These are phyloP conservation scores for Crambe crambe DNA, from an alignment of 37 sponge, comb jelly and placozoan species.

Conservation along the genomic window DNA sequence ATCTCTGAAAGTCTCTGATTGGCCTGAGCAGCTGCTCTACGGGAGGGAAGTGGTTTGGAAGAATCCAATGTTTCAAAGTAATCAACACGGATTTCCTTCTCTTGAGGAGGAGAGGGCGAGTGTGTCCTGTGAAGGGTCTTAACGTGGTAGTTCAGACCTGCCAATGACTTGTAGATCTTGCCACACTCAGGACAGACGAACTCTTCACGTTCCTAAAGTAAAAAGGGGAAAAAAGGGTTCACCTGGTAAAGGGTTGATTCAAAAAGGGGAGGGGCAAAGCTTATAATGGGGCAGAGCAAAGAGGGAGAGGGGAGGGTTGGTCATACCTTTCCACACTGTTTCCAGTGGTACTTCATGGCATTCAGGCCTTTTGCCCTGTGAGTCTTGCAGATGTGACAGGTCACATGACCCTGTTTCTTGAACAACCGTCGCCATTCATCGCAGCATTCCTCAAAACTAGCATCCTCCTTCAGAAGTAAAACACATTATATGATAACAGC, in stretches of 20 bases:
- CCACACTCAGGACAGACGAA: conserved; percentile 46
- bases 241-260: neutral
- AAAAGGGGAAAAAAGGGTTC: neutral
- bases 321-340: conserved; percentile 57
- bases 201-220: neutral
- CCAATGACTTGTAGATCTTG: conserved; percentile 44
- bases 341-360: conserved; percentile 66
- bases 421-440: conserved; percentile 25
- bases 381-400: conserved; percentile 28
- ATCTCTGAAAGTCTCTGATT: neutral
- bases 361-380: conserved; percentile 41
- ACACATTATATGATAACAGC: too few relatives aligned
- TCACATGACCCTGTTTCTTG: conserved; percentile 11
- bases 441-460: conserved; percentile 13
- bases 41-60: conserved; percentile 14
- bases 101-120: neutral
- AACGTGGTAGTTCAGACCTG: conserved; percentile 67
- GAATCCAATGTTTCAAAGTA: neutral
- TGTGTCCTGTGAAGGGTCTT: conserved; percentile 7
- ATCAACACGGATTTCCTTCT: neutral
- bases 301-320: neutral
- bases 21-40: conserved; percentile 25
- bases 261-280: neutral
- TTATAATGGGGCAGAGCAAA: neutral
- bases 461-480: conserved; percentile 42